phyloP scores from a whole-genome alignment of 2,113 vertebrate genomes.

The Tupaia tana region DNA sequence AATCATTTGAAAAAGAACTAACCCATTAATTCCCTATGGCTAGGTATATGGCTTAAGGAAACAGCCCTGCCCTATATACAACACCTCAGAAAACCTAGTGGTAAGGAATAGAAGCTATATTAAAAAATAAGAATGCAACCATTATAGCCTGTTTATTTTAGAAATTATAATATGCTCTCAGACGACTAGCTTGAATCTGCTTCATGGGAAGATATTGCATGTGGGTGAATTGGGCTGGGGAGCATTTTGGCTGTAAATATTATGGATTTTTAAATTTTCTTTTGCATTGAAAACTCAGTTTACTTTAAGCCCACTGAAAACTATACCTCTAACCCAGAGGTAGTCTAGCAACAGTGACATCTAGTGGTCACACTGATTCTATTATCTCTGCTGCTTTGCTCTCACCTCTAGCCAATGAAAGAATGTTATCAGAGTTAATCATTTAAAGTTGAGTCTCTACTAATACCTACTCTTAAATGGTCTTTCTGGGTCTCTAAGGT shows the following conservation, averaged over 20 bases:
- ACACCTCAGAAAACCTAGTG: neutral
- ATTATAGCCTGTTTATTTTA: neutral
- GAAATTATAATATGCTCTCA: neutral
- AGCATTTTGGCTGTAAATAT: slow-evolving; percentile 27
- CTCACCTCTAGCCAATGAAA: neutral
- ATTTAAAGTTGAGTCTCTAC: slow-evolving; percentile 46
- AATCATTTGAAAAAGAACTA: neutral
- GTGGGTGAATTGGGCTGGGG: neutral
- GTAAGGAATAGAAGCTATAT: neutral
- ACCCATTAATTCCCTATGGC: neutral
- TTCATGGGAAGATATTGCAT: neutral
- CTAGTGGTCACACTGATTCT: slow-evolving; percentile 53
- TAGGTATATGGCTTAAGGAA: neutral
- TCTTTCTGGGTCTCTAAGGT: neutral
- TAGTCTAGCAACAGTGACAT: slow-evolving; percentile 67
- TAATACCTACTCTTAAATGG: slow-evolving; percentile 13
- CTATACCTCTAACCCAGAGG: neutral
- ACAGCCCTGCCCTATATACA: neutral
- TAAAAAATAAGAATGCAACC: neutral
- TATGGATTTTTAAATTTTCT: neutral
- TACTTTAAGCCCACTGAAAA: neutral
- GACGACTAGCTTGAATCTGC: neutral
- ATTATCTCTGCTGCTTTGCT: neutral
- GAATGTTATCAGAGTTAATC: neutral
- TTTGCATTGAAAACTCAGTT: neutral